Percentiles rank a stretch among this genome's conserved stretches.
phyloP scores from a whole-genome alignment of 2,797 vertebrate species.

The Microctenopoma stevenorrisi region DNA sequence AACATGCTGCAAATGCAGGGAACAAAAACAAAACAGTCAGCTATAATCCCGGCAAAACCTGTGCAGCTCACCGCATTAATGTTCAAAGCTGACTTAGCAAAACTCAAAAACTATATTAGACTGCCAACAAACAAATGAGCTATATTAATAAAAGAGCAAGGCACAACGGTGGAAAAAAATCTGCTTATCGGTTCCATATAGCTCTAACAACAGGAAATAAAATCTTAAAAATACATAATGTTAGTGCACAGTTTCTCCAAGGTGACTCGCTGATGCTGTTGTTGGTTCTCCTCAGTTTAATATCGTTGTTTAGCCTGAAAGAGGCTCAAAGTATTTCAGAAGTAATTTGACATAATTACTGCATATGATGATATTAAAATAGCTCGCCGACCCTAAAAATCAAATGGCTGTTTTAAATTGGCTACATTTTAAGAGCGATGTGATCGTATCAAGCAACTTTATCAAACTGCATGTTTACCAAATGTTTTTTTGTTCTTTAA shows the following conservation, averaged over 20 bases:
- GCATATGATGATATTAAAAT: too few species aligned
- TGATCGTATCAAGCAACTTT: too few species aligned
- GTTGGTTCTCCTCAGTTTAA: too few species aligned
- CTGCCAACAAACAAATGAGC: constrained; percentile 60
- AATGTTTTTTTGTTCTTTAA: too few species aligned
- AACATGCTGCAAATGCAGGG: constrained; percentile 39
- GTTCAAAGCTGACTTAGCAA: constrained; percentile 57
- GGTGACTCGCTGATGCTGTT: too few species aligned
- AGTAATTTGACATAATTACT: too few species aligned
- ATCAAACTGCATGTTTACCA: too few species aligned
- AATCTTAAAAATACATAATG: not conserved
- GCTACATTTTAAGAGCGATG: too few species aligned
- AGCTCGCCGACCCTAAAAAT: too few species aligned
- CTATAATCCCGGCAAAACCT: constrained; percentile 54
- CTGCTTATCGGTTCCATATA: constrained; percentile 13
- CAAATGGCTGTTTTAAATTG: too few species aligned
- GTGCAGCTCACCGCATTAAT: constrained; percentile 57
- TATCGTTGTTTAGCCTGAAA: too few species aligned
- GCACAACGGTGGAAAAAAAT: constrained; percentile 15
- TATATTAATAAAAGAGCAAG: constrained; percentile 55
- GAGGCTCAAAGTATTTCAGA: too few species aligned
- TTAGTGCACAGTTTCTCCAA: not conserved
- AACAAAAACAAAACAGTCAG: constrained; percentile 58
- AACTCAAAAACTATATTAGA: constrained; percentile 46
- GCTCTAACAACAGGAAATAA: not conserved